Evolutionary conservation across 1,140 invertebrate genomes (phyloP).

Genomic region (Zaprionus vittiger): DNA sequence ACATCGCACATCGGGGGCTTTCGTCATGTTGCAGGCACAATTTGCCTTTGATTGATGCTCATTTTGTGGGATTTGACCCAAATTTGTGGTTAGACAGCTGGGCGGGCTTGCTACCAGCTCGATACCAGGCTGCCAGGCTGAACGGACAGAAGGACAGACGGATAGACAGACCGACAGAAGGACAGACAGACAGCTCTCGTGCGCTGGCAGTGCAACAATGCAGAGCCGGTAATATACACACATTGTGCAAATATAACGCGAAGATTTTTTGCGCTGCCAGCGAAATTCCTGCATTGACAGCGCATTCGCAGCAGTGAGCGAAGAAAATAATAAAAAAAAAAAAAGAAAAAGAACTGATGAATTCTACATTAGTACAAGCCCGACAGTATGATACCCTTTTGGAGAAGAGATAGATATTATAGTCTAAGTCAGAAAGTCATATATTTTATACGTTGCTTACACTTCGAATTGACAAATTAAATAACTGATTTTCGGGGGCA

Average conservation of each 20-base stretch:
- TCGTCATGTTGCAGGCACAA: constrained; percentile 40
- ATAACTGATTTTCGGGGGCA: no score
- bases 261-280: constrained; percentile 40
- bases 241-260: constrained; percentile 51
- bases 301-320: background rate
- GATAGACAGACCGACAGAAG: background rate
- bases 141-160: background rate
- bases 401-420: no score
- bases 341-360: background rate
- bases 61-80: constrained; percentile 51
- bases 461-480: no score
- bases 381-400: no score
- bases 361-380: no score
- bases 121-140: background rate
- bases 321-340: background rate
- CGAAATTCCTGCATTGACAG: constrained; percentile 38
- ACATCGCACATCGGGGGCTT: constrained; percentile 18
- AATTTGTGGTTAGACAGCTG: constrained; percentile 22
- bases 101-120: background rate
- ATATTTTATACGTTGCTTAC: no score
- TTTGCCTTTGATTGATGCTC: constrained; percentile 52
- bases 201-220: constrained; percentile 27
- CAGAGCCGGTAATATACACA: constrained; percentile 48
- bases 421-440: no score
- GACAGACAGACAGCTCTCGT: background rate